These are phyloP conservation scores for Zaprionus capensis DNA, from an alignment of 1,140 invertebrate genomes.

Conservation along the genomic window DNA sequence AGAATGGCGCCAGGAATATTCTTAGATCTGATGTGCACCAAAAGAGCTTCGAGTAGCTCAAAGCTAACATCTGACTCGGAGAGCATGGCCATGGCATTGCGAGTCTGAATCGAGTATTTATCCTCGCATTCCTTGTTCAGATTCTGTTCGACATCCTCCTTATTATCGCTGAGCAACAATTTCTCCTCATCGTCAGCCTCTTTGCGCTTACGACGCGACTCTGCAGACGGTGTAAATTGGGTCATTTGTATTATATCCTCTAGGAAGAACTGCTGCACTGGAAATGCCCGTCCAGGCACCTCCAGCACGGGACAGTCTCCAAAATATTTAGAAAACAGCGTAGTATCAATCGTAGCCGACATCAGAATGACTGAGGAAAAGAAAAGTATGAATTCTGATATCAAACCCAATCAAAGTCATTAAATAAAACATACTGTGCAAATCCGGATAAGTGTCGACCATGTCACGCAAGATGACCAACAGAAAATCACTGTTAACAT, in stretches of 20 bases:
- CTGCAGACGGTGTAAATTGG: conserved; percentile 90
- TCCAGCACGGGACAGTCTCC: conserved; percentile 92
- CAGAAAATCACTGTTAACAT: conserved; percentile 98
- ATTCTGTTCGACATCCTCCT: conserved; percentile 90
- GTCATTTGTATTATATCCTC: conserved; percentile 95
- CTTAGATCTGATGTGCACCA: conserved; percentile 90
- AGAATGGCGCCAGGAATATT: conserved; percentile 93
- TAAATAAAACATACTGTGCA: conserved; percentile 86
- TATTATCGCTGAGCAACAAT: conserved; percentile 71
- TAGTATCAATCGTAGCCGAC: conserved; percentile 98
- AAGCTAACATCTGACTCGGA: conserved; percentile 95
- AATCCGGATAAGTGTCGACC: conserved; percentile 94
- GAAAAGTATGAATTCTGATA: background rate
- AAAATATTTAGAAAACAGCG: conserved; percentile 96
- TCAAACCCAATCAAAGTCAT: background rate
- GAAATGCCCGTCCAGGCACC: conserved; percentile 91
- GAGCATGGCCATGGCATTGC: conserved; percentile 89
- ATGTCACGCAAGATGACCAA: conserved; percentile 97
- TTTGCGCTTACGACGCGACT: conserved; percentile 89
- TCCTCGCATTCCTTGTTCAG: conserved; percentile 87
- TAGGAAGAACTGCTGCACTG: conserved; percentile 94
- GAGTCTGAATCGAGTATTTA: conserved; percentile 88
- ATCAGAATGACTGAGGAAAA: conserved; percentile 91
- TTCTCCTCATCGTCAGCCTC: conserved; percentile 89
- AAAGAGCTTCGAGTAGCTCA: conserved; percentile 93